These are phyloP conservation scores for Pseudotriccus pelzelni DNA, from an alignment of 2,797 vertebrate genomes.

Conservation along the genomic window DNA sequence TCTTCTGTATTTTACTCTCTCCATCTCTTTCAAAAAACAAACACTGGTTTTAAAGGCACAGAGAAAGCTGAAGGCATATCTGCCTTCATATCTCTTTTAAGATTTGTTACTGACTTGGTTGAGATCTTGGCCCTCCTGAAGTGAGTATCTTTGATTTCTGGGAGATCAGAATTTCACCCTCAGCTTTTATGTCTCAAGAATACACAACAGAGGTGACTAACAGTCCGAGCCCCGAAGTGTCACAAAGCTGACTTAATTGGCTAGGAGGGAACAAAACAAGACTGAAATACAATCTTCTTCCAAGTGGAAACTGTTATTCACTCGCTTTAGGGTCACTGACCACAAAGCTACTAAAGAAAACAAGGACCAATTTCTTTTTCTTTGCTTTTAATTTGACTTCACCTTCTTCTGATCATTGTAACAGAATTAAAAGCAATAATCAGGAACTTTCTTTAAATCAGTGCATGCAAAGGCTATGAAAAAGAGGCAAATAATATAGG, in stretches of 20 bases:
- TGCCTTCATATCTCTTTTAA: neutral
- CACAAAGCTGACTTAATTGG: conserved; percentile 46
- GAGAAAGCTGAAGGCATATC: neutral
- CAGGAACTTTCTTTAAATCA: neutral
- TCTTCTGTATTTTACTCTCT: neutral
- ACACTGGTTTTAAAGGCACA: neutral
- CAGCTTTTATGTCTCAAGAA: neutral
- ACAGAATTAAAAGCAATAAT: conserved; percentile 9
- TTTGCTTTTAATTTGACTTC: conserved; percentile 16
- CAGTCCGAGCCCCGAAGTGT: neutral
- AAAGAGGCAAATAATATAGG: neutral
- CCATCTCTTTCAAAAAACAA: neutral
- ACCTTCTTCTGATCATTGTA: neutral
- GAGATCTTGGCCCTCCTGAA: neutral
- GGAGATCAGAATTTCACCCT: conserved; percentile 11
- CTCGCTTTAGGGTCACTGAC: conserved; percentile 39
- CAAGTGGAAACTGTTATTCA: conserved; percentile 48
- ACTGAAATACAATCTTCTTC: conserved; percentile 36
- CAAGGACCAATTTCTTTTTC: neutral
- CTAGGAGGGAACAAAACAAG: conserved; percentile 48
- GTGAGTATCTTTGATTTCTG: neutral
- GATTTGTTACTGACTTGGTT: neutral
- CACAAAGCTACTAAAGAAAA: conserved; percentile 6
- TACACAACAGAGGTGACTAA: conserved; percentile 48
- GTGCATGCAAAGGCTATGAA: neutral